Base-by-base conservation (phyloP, 2,888 invertebrate species). In the Drosophila pegasa region DNA sequence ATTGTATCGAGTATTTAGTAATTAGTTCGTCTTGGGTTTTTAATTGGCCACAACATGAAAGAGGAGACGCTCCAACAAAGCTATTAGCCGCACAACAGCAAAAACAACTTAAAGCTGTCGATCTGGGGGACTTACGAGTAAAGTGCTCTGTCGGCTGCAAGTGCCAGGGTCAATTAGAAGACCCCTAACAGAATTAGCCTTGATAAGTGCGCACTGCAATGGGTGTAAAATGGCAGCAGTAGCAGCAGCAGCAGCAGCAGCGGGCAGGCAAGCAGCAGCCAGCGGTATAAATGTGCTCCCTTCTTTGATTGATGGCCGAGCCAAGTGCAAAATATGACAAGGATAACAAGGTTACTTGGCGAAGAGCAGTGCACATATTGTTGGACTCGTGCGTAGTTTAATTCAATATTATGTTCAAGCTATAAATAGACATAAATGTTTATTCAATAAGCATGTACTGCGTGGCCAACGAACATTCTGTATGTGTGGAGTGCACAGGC, bases 31-130 rank as follows among this genome's bases (percentile, higher is more conserved):
- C 25, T 25, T 27, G n/a, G 25, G 37, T 37, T 62, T 73, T 85
- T 78, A 87, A 85, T 87, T 85, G 88, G 55, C 79, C 67, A 63
- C 75, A 64, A 52, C 45, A 59, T 31, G 72, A 22, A 55, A 35
- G 33, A 22, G 63, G 38, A 60, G 40, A 16, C 35, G 37, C 35
- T 55, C 40, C 12, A 52, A 58, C 62, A 68, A 57, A 57, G 70
- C 75, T 69, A 71, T 76, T 71, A 71, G 22, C 78, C 56, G 45
- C 27, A 58, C 37, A 64, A 76, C 58, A 77, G 43, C 56, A 67
- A 67, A 62, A 63, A 48, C 50, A 67, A 78, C 67, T 67, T 50
- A 59, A 77, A 57, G 52, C 67, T 77, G 78, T 59, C 58, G 59
- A 72, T 72, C 35, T 56, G 7, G 16, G 4, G 14, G 18, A 71